Conservation (phyloP, 2,888 invertebrate species). For the Morpho deidamia region DNA sequence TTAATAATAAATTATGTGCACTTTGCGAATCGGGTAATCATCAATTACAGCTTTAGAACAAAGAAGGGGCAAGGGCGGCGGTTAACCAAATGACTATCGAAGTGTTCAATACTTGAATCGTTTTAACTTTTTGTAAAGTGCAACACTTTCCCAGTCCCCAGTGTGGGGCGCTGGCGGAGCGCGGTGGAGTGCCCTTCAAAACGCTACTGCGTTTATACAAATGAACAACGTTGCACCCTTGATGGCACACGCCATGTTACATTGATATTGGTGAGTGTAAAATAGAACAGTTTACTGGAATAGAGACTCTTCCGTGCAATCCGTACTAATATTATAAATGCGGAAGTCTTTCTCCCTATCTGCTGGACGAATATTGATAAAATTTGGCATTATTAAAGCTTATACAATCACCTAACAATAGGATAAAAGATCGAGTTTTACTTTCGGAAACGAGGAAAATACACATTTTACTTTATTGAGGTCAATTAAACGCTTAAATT, state of each 20-base stretch:
- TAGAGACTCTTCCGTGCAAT: background rate
- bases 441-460: too few relatives aligned
- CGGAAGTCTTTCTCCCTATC: background rate
- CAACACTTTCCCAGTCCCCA: constrained; percentile 73
- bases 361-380: background rate
- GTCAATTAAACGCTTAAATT: too few relatives aligned
- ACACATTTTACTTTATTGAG: too few relatives aligned
- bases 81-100: constrained; percentile 42
- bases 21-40: constrained; percentile 37
- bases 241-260: constrained; percentile 49
- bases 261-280: constrained; percentile 11
- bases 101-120: constrained; percentile 46
- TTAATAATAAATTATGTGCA: background rate
- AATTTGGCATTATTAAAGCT: too few relatives aligned
- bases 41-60: constrained; percentile 35
- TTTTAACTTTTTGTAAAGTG: constrained; percentile 75
- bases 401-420: too few relatives aligned
- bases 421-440: too few relatives aligned
- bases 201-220: constrained; percentile 72
- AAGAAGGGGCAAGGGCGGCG: constrained; percentile 42
- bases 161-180: constrained; percentile 1
- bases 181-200: constrained; percentile 53
- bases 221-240: constrained; percentile 72
- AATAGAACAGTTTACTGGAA: background rate
- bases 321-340: background rate